phyloP scores from a whole-genome alignment of 2,797 vertebrate genomes.

The Silurus aristotelis region DNA sequence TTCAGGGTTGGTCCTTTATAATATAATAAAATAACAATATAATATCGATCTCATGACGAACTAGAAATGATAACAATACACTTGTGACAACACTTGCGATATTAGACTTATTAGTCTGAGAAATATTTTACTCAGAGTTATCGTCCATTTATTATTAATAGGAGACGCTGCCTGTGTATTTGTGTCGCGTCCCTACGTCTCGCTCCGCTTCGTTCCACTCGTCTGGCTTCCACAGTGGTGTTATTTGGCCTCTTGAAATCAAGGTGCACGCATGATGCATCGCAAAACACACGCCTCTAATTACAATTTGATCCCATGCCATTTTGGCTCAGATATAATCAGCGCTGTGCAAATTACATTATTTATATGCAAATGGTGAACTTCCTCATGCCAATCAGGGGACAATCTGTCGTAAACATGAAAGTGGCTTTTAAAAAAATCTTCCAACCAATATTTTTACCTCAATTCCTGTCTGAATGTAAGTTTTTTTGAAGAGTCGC shows the following conservation, averaged over 20 bases:
- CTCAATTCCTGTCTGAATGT: background rate
- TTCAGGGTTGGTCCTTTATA: background rate
- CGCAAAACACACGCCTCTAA: conserved; percentile 37
- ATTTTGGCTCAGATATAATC: conserved; percentile 37
- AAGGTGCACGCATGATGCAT: background rate
- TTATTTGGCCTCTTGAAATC: conserved; percentile 7
- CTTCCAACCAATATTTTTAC: background rate
- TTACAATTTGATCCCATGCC: conserved; percentile 45
- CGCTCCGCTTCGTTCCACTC: background rate
- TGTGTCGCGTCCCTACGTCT: background rate
- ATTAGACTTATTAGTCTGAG: too few relatives aligned
- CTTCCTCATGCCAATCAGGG: conserved; percentile 9
- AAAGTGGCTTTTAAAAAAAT: background rate
- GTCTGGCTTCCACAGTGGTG: conserved; percentile 5
- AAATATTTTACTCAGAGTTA: too few relatives aligned
- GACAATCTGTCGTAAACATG: background rate
- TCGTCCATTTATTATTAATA: too few relatives aligned
- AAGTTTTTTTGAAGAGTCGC: background rate
- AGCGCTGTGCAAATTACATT: conserved; percentile 43
- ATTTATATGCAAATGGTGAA: conserved; percentile 55
- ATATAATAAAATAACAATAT: background rate
- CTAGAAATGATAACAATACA: too few relatives aligned
- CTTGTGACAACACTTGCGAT: too few relatives aligned
- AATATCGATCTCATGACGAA: background rate
- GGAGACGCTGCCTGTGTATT: background rate